Conservation (phyloP, 2,113 vertebrate genomes). For the Chrysemys picta region DNA sequence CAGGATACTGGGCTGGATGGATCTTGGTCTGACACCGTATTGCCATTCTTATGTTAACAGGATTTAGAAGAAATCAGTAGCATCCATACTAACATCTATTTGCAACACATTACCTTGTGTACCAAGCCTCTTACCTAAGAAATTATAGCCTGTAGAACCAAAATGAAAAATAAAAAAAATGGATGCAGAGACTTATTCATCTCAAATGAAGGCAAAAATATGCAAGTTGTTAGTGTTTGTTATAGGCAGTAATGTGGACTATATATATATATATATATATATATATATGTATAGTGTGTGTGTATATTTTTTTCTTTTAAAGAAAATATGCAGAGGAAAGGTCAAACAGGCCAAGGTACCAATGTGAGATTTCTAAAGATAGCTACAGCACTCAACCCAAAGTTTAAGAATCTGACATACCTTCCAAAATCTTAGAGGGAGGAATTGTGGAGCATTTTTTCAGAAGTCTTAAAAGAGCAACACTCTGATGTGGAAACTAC, state of each 20-base stretch:
- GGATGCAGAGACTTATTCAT: neutral
- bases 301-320: neutral
- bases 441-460: no score
- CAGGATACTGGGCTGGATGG: no score
- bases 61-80: slow-evolving; percentile 9
- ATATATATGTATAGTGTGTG: no score
- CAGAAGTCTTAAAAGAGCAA: no score
- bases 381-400: no score
- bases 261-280: neutral
- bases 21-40: no score
- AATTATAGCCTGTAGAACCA: slow-evolving; percentile 47
- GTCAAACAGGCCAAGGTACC: neutral
- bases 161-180: neutral
- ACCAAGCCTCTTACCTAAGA: slow-evolving; percentile 41
- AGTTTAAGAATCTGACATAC: no score
- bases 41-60: neutral
- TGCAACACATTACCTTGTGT: slow-evolving; percentile 48
- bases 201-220: neutral
- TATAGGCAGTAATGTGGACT: neutral
- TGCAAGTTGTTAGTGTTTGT: neutral
- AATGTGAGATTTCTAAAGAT: no score
- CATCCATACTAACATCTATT: slow-evolving; percentile 49
- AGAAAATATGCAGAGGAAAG: neutral
- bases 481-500: no score
- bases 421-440: no score